Conservation (phyloP, 1,140 invertebrate genomes). For the Zeugodacus cucurbitae region DNA sequence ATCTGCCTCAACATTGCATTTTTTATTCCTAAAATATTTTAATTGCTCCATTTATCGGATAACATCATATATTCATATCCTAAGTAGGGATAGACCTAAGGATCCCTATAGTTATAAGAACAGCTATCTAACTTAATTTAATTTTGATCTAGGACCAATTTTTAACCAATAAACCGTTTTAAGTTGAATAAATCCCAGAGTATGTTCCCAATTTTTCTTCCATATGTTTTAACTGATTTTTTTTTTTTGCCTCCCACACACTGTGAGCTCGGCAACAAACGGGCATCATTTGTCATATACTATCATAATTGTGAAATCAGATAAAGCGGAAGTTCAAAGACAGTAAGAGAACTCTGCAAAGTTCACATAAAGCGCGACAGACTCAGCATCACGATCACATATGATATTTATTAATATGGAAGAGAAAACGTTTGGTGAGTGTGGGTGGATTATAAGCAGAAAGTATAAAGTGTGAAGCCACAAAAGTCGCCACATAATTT, state of each 20-base stretch:
- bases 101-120: too few species aligned
- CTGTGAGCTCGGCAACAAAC: not conserved
- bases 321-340: constrained; percentile 40
- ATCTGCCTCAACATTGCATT: too few species aligned
- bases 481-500: constrained; percentile 26
- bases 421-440: not conserved
- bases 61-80: too few species aligned
- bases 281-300: not conserved
- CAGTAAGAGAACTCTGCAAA: not conserved
- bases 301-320: constrained; percentile 39
- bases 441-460: not conserved
- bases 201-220: too few species aligned
- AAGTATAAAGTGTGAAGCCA: constrained; percentile 18
- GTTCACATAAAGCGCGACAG: not conserved
- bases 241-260: not conserved
- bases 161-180: too few species aligned
- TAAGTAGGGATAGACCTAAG: too few species aligned
- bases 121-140: too few species aligned
- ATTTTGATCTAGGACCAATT: too few species aligned
- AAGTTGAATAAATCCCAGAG: too few species aligned
- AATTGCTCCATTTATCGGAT: too few species aligned
- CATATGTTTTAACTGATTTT: too few species aligned
- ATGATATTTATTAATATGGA: constrained; percentile 10
- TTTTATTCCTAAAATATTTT: too few species aligned
- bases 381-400: not conserved